Evolutionary conservation across 1,140 invertebrate species (phyloP).

Genomic region (Heliconius melpomene): DNA sequence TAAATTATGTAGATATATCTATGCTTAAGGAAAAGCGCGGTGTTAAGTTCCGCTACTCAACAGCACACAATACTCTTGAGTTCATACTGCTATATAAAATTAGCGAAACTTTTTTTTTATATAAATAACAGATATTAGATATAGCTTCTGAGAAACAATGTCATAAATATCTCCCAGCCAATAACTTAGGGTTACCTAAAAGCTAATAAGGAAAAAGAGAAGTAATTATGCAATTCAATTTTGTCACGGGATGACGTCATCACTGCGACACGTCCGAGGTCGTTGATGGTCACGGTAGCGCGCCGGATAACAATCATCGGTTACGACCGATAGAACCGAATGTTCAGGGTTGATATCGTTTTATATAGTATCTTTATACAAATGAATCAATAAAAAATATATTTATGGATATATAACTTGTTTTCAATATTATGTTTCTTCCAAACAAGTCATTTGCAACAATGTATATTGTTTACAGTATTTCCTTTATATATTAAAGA

Average conservation of each 20-base stretch:
- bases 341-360: conserved; percentile 23
- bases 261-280: conserved; percentile 22
- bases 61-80: too few species aligned
- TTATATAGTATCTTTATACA: neutral
- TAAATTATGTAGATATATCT: too few species aligned
- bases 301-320: conserved; percentile 27
- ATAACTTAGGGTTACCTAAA: neutral
- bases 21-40: neutral
- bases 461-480: too few species aligned
- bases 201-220: neutral
- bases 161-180: neutral
- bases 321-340: conserved; percentile 26
- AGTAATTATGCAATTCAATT: conserved; percentile 6
- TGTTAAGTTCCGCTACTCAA: neutral
- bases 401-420: too few species aligned
- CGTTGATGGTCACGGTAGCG: conserved; percentile 30
- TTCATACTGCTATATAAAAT: too few species aligned
- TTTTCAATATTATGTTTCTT: too few species aligned
- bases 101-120: too few species aligned
- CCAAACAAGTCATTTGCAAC: too few species aligned
- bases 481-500: too few species aligned
- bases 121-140: too few species aligned
- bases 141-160: neutral
- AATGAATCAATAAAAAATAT: neutral
- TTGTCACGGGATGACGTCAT: neutral